Evolutionary conservation across 2,797 vertebrate genomes (phyloP).

Genomic region (Tragelaphus oryx): DNA sequence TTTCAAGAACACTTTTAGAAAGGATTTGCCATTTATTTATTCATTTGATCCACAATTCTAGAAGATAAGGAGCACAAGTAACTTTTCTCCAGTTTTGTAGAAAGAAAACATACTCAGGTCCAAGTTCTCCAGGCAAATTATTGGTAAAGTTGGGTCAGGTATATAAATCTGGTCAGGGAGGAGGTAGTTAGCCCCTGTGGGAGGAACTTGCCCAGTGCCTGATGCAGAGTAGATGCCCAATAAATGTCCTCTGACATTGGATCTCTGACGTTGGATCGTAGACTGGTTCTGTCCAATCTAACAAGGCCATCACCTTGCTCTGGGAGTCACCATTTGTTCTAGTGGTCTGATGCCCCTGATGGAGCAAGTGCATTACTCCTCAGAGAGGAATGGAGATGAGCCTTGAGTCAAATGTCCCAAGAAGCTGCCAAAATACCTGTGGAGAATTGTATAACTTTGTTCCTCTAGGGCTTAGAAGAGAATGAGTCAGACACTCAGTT

Average conservation of each 20-base stretch:
- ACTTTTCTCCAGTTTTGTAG: not conserved
- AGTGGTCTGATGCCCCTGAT: not conserved
- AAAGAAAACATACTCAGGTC: not conserved
- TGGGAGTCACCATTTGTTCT: not conserved
- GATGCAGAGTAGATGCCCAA: not conserved
- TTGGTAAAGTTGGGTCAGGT: not conserved
- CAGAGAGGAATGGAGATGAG: constrained; percentile 40
- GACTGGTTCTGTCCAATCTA: not conserved
- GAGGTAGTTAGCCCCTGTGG: not conserved
- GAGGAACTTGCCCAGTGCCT: not conserved
- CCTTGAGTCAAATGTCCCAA: constrained; percentile 6
- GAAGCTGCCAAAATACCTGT: constrained; percentile 48
- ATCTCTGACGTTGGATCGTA: not conserved
- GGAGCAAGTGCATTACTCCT: not conserved
- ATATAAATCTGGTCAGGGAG: not conserved
- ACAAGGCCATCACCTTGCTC: not conserved
- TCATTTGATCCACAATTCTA: not conserved
- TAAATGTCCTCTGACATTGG: not conserved
- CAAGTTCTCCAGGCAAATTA: not conserved
- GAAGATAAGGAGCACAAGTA: not conserved
- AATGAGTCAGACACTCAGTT: constrained; percentile 40
- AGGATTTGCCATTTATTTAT: not conserved
- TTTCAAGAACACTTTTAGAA: constrained; percentile 10
- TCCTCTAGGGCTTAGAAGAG: constrained; percentile 44
- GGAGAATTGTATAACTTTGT: constrained; percentile 55